Conservation (phyloP, 2,888 invertebrate genomes). For the Mycalesis mineus region DNA sequence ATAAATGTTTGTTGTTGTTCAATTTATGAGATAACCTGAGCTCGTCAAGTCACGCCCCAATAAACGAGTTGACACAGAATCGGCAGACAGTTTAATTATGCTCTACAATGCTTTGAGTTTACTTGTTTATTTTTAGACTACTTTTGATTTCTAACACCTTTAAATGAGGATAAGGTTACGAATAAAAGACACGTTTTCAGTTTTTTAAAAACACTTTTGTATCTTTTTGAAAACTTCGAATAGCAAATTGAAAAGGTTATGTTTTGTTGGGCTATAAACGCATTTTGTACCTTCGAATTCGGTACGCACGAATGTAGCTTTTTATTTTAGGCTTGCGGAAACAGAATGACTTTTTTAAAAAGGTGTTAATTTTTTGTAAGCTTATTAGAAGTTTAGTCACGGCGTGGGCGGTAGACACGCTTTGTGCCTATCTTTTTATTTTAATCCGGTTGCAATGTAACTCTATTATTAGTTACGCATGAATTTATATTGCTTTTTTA, state of each 20-base stretch:
- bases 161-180: conserved; percentile 1
- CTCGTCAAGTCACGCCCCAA: conserved; percentile 1
- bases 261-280: not conserved
- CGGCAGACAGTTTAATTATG: not conserved
- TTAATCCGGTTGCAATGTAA: not conserved
- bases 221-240: not conserved
- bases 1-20: not conserved
- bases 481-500: no score
- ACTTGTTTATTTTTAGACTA: not conserved
- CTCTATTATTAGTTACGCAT: not conserved
- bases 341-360: not conserved
- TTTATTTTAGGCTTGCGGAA: not conserved
- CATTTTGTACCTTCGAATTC: not conserved
- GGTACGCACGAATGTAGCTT: not conserved
- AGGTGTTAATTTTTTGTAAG: not conserved
- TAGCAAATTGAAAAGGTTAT: not conserved
- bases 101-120: not conserved
- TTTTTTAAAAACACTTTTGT: not conserved
- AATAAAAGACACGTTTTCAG: not conserved
- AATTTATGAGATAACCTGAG: not conserved
- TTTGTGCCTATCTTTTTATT: not conserved
- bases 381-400: not conserved
- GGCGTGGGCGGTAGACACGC: not conserved
- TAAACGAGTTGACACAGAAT: conserved; percentile 5
- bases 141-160: not conserved